Evolutionary conservation across 1,140 invertebrate species (phyloP), one percentile per base, ranked within the genome.

Genomic region (Neotoxoptera formosana): DNA sequence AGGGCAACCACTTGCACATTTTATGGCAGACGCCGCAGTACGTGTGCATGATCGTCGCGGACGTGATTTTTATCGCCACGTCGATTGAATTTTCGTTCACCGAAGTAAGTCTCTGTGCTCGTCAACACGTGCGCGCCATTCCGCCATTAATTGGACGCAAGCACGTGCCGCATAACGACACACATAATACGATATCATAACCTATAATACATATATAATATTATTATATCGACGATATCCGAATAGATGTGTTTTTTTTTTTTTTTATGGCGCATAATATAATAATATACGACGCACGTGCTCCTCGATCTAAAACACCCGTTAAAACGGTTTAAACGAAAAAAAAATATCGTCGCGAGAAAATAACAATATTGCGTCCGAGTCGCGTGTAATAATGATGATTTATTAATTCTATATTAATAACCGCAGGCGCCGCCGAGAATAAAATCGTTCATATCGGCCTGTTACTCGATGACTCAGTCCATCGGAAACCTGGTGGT

Each of bases 11-110:
- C 36, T 94, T 97, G 14, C 96, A 96, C 89, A 96, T 97, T 94
- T 94, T 96, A 1, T 96, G 96, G 95, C 96, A 97, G 94, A 94
- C 97, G 34, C 96, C 97, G 21, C 97, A 97, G 94, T 97, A 97
- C 94, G 93, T 97, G 36, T 94, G 97, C 7, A 96, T 97, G 56
- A 97, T 97, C 1, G 94, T 96, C 0, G 96, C 95, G 14, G 97
- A 97, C 95, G 95, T 97, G 67, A 95, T 97, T 95, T 97, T 97
- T 94, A 94, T 96, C 7, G 96, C 97, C 76, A 97, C 97, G 53
- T 96, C 97, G 36, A 95, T 97, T 2, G 96, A 97, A 90, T 97
- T 97, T 95, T 96, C 96, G 8, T 97, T 97, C 94, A 96, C 96
- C 51, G 96, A 97, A 96, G 96, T 96, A 95, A 94, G 88, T 86